Evolutionary conservation across 2,888 invertebrate genomes (phyloP), one percentile per base, ranked within the genome.

Genomic region (Scaptomyza polygonia): DNA sequence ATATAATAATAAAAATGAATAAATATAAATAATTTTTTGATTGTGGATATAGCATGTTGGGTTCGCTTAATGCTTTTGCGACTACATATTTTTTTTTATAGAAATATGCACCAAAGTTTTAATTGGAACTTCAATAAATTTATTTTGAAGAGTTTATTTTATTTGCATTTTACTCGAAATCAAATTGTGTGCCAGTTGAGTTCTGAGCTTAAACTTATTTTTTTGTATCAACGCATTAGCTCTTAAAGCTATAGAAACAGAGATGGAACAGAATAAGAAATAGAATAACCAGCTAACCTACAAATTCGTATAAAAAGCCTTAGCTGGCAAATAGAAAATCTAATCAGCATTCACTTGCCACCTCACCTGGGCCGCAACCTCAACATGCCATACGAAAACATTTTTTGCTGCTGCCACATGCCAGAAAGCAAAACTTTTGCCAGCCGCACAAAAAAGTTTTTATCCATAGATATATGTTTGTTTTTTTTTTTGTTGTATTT

Each of bases 271-370:
- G 9, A 48, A 14, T 6, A 11, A 45, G 14, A 11, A 34, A 14
- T 11, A 18, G 62, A 56, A 44, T 81, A 80, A 61, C 80, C 85
- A 79, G 85, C 74, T 81, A 81, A 85, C 81, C 81, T 69, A 81
- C n/a, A 72, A 76, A 72, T 54, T 62, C 34, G 44, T 29, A 55
- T 32, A 21, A 77, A 61, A 65, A 61, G 36, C 42, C 43, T 61
- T 45, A 48, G 34, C 18, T 32, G 61, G 59, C 59, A 65, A 63
- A 63, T 40, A 57, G 42, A 64, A 85, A 86, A 86, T 83, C 86
- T 83, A 83, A 83, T 83, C 80, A 78, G 71, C 79, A 76, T 68
- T 69, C 65, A 79, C 72, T 67, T 70, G 61, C 68, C 65, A 54
- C 48, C 65, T 74, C 53, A 57, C 48, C 66, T 74, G 49, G 16